Evolutionary conservation across 2,888 invertebrate genomes (phyloP), one percentile per base, ranked within the genome.

Genomic region (Syrista parreyssii): DNA sequence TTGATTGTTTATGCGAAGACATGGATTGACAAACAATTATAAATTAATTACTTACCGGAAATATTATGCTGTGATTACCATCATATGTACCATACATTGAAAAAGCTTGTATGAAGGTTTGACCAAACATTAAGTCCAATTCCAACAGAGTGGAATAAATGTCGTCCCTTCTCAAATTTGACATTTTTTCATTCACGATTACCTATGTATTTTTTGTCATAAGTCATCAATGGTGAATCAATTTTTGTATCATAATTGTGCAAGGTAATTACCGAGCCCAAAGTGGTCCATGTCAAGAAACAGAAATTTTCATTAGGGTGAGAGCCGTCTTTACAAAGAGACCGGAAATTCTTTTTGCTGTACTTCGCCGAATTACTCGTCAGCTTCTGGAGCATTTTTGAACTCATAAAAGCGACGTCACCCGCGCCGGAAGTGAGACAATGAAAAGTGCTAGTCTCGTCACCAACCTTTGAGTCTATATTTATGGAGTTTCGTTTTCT

Each of bases 341-440:
- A 80, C 73, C 79, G 80, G 79, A 85, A 89, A 79, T 88, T 86
- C 15, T 81, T 75, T 23, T 40, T 71, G 32, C 36, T 36, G 31
- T 31, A 72, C n/a, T 73, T 15, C 77, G 33, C 78, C 75, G 81
- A 23, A 69, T 90, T 84, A 94, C 95, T 94, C 82, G 93, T 92
- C 23, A 55, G 23, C 23, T 55, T 55, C 23, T 55, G 23, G 23
- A 93, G 93, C 1, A 94, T 93, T 34, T 92, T 92, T 80, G 95
- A 93, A 83, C 94, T 94, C 1, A 97, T 91, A 84, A 97, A 97
- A 0, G 97, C 97, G 0, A 97, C 96, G 85, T 97, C 97, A 6
- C 94, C 96, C 40, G 91, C 92, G 0, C 94, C 95, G 80, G 95
- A 94, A 1, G 94, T 92, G 23, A 97, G 90, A 82, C 96, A 96